Evolutionary conservation across 2,797 vertebrate genomes (phyloP), one percentile per base, ranked within the genome.

Genomic region (Vultur gryphus): DNA sequence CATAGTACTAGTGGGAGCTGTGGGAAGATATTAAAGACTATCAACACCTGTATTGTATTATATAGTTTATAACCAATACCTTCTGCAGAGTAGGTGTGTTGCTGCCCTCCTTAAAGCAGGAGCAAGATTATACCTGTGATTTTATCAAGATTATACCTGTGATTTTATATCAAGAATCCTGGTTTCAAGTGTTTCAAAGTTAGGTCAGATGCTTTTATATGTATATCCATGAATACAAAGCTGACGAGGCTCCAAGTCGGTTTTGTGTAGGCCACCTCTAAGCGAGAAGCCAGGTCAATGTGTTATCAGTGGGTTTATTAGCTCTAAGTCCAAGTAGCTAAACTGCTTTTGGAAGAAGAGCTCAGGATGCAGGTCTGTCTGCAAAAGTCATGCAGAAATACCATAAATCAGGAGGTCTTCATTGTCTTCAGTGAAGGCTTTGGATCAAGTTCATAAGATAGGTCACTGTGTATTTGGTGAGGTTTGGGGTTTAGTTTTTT

Each of bases 191-290:
- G 21, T 85, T 81, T 87, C 46, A 41, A 44, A 49, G 18, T 73
- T 73, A 69, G 11, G 35, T 54, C 39, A 73, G 33, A 31, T 49
- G 25, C 5, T 73, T 89, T 59, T 67, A 19, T 37, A 55, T 37
- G 9, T 37, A 21, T 65, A 19, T 37, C 35, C 33, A 25, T 44
- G 20, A 66, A 73, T 33, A 66, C 6, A 66, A 66, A 95, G 15
- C 25, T 69, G 29, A 57, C 41, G 26, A 52, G n/a, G 31, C 3
- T 41, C 46, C 2, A 1, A 43, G 6, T 0, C 1, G 1, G 3
- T 55, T 73, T 41, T 78, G 35, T 25, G 6, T 61, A 77, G 25
- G 17, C 9, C 29, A 70, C 4, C 13, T 35, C 25, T 62, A 73
- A 84, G 16, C 9, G 13, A 25, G 46, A 77, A 91, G 15, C 5